Evolutionary conservation across 2,113 vertebrate species (phyloP).

Genomic region (Monopterus albus): DNA sequence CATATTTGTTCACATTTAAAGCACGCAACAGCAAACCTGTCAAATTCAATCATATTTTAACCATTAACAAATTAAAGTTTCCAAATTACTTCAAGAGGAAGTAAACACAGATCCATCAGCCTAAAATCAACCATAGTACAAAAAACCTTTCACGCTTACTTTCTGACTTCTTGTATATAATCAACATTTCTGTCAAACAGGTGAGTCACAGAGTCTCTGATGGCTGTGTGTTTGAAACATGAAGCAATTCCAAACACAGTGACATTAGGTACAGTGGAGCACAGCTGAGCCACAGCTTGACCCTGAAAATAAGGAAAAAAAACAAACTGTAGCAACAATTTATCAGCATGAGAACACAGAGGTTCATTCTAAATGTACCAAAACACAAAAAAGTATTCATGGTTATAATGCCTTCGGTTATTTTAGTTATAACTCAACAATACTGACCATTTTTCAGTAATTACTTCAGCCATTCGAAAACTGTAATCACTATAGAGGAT

Average conservation of each 20-base stretch:
- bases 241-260: slow-evolving; percentile 96
- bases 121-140: background rate
- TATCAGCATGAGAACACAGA: slow-evolving; percentile 14
- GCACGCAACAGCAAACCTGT: background rate
- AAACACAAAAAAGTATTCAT: background rate
- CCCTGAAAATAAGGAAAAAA: slow-evolving; percentile 87
- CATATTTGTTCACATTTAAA: slow-evolving; percentile 13
- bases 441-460: too few relatives aligned
- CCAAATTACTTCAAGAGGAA: background rate
- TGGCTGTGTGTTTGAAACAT: slow-evolving; percentile 94
- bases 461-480: too few relatives aligned
- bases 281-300: slow-evolving; percentile 97
- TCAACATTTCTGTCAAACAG: slow-evolving; percentile 96
- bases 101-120: background rate
- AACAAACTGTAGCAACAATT: slow-evolving; percentile 47
- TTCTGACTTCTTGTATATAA: slow-evolving; percentile 97
- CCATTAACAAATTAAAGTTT: background rate
- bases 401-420: background rate
- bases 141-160: slow-evolving; percentile 82
- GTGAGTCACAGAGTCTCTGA: slow-evolving; percentile 94
- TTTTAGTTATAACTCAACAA: background rate
- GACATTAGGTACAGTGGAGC: slow-evolving; percentile 91
- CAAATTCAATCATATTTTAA: background rate
- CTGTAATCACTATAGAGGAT: too few relatives aligned
- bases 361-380: background rate